A percentile compares a stretch with the other conserved stretches of the same genome.
Evolutionary conservation across 2,888 invertebrate species (phyloP).

Genomic region (Zeuzera pyrina): DNA sequence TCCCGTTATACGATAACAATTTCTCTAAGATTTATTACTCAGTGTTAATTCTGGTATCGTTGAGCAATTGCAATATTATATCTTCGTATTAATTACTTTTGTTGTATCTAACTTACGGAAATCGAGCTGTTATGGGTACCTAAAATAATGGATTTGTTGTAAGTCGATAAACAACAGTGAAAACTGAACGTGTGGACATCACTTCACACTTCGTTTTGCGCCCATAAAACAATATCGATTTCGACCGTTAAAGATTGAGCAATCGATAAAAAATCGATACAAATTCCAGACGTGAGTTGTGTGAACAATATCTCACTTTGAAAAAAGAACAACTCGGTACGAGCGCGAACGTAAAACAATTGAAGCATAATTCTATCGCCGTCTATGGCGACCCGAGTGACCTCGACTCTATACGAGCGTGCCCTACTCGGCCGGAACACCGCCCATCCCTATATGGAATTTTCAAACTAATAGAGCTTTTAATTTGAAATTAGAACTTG

Average conservation of each 20-base stretch:
- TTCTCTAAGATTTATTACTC: no score
- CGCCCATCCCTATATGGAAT: slow-evolving; percentile 44
- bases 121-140: no score
- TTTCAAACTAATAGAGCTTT: slow-evolving; percentile 12
- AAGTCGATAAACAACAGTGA: no score
- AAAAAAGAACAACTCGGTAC: not conserved
- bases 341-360: slow-evolving; percentile 51
- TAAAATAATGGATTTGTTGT: no score
- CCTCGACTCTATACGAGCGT: slow-evolving; percentile 25
- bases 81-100: no score
- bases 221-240: slow-evolving; percentile 42
- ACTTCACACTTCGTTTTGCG: slow-evolving; percentile 42
- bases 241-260: slow-evolving; percentile 27
- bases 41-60: no score
- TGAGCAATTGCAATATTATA: no score
- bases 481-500: no score
- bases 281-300: slow-evolving; percentile 21
- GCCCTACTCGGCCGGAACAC: slow-evolving; percentile 16
- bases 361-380: slow-evolving; percentile 56
- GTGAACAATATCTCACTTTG: slow-evolving; percentile 13
- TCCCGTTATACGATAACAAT: no score
- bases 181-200: slow-evolving; percentile 37
- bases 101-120: no score
- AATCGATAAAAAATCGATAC: slow-evolving; percentile 19
- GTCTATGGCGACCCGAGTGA: slow-evolving; percentile 27